Evolutionary conservation across 2,888 invertebrate species (phyloP), one percentile per base, ranked within the genome.

Genomic region (Lasioglossum zephyrum): DNA sequence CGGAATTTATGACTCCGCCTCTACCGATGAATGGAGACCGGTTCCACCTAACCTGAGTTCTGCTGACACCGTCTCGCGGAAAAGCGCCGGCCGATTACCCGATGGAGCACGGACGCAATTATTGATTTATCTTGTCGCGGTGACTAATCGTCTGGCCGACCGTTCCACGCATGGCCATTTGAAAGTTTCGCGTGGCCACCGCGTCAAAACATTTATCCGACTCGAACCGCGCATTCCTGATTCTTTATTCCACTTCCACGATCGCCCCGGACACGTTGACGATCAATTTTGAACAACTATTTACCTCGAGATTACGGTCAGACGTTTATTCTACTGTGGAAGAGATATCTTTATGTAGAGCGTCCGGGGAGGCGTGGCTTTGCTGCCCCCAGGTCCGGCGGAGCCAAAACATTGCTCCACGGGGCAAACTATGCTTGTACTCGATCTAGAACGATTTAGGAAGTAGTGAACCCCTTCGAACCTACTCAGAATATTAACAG

Each of bases 81-180:
- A 79, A 82, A 75, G 31, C 57, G 47, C 22, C 49, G 36, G n/a
- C 3, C 63, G 63, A 63, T 79, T 73, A 47, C n/a, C 16, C 11
- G 49, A 77, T 39, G 39, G 57, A 26, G n/a, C 60, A n/a, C 13
- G 60, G 57, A 41, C 47, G 22, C 44, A 0, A 18, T 69, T 79
- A 78, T 75, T 49, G 73, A 84, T 78, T 82, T 74, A 81, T 84
- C 60, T 70, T 70, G 36, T 66, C 36, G 36, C 77, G 75, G 75
- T 73, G 83, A 83, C 49, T 83, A 79, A 83, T 70, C 76, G 75
- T 39, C 36, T 26, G 11, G 41, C 41, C 66, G 69, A 18, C 36
- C 31, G n/a, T 60, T 63, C 63, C 80, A 41, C 63, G 72, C 16
- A 57, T 41, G 47, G 44, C 60, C 57, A 41, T 49, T 76, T 4